Evolutionary conservation across 2,797 vertebrate species (phyloP), one percentile per base, ranked within the genome.

Genomic region (Mus minutoides): DNA sequence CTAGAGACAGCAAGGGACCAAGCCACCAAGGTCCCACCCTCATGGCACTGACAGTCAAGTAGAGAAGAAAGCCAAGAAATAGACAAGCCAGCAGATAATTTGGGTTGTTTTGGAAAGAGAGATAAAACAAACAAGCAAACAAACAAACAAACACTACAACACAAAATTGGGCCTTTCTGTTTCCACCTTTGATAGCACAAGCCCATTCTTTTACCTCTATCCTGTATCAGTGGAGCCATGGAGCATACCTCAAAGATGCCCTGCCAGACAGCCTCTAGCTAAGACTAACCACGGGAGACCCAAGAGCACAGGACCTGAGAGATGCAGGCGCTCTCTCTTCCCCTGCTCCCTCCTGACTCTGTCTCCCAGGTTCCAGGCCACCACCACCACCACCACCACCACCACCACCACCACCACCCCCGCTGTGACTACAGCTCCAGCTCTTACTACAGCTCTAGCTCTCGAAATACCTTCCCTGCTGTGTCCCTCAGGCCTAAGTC

Each of bases 371-470:
- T 13, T 40, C 37, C 9, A 62, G 6, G 37, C 31, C n/a, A n/a
- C n/a, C n/a, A n/a, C n/a, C n/a, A n/a, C n/a, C n/a, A n/a, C n/a
- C n/a, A n/a, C n/a, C n/a, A n/a, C n/a, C n/a, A n/a, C n/a, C n/a
- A n/a, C n/a, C n/a, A n/a, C n/a, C n/a, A n/a, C n/a, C n/a, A n/a
- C n/a, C n/a, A n/a, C n/a, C n/a, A n/a, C n/a, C n/a, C n/a, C 26
- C 0, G 34, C 37, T 37, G 0, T 0, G 58, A 31, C 10, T 17
- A 6, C 2, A 31, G 4, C 16, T 26, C 16, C 60, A 60, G 56
- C 37, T 22, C 22, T 19, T 46, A 2, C 14, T 67, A 46, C n/a
- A n/a, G n/a, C n/a, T n/a, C n/a, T n/a, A 62, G 29, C 40, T 94
- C 92, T 67, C 29, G 4, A 3, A 4, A 34, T 29, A 22, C n/a